Evolutionary conservation across 2,888 invertebrate species (phyloP).

Genomic region (Micropterix aruncella): DNA sequence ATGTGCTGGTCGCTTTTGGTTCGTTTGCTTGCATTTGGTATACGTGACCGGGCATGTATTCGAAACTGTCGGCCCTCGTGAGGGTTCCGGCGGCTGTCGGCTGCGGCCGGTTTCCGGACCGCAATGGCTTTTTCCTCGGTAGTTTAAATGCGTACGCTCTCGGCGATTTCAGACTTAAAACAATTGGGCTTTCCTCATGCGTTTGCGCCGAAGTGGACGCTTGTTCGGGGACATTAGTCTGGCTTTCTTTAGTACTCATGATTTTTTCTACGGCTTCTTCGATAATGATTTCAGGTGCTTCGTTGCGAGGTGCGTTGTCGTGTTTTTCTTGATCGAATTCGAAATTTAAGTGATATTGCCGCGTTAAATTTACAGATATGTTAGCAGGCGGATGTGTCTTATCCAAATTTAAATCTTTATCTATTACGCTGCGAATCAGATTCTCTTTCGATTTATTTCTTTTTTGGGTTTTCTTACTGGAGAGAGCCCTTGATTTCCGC

Average conservation of each 20-base stretch:
- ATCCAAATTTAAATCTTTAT: background rate
- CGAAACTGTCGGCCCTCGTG: constrained; percentile 51
- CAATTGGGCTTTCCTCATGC: background rate
- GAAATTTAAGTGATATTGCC: constrained; percentile 32
- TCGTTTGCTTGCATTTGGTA: constrained; percentile 25
- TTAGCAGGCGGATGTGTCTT: constrained; percentile 15
- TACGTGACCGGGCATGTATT: constrained; percentile 44
- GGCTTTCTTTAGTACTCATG: constrained; percentile 9
- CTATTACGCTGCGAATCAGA: background rate
- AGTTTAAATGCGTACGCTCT: background rate
- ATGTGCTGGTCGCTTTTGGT: constrained; percentile 20
- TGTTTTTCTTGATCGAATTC: constrained; percentile 23
- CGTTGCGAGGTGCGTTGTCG: constrained; percentile 15
- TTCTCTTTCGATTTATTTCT: background rate
- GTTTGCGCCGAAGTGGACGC: constrained; percentile 8
- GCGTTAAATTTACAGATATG: constrained; percentile 31
- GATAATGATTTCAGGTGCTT: background rate
- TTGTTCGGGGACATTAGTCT: constrained; percentile 6
- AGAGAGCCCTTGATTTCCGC: background rate
- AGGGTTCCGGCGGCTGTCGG: background rate
- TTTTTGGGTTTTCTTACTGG: background rate
- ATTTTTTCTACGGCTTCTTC: background rate
- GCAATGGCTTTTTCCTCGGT: background rate
- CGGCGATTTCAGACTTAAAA: background rate
- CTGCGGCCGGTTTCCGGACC: background rate